These are phyloP conservation scores for Cataglyphis hispanica DNA, from an alignment of 1,140 invertebrate genomes.

Conservation along the genomic window DNA sequence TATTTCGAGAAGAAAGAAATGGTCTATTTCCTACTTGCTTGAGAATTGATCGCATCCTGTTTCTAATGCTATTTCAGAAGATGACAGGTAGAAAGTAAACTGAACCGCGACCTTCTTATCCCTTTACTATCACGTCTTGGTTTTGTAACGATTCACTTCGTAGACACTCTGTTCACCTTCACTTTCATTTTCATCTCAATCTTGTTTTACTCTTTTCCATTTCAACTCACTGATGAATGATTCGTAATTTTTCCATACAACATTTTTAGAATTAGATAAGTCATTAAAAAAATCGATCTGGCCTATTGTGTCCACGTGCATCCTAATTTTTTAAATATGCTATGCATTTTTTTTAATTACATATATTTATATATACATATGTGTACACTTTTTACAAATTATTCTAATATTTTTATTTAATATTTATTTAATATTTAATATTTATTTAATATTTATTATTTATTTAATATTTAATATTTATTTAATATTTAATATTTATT, in stretches of 20 bases:
- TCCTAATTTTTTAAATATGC: no score
- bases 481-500: slow-evolving; percentile 6
- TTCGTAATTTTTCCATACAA: not conserved
- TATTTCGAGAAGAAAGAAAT: slow-evolving; percentile 36
- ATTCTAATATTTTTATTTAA: not conserved
- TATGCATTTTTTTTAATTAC: no score
- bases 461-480: not conserved
- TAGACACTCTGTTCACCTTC: slow-evolving; percentile 68
- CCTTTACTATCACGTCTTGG: slow-evolving; percentile 56
- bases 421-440: not conserved
- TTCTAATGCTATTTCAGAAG: slow-evolving; percentile 29
- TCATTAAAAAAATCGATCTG: not conserved
- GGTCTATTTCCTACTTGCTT: slow-evolving; percentile 16
- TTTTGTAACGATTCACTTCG: slow-evolving; percentile 64
- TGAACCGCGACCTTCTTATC: slow-evolving; percentile 65
- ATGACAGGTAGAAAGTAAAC: slow-evolving; percentile 67
- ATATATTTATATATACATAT: no score
- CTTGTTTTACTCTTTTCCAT: slow-evolving; percentile 53
- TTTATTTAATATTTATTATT: not conserved
- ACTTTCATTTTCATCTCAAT: slow-evolving; percentile 69
- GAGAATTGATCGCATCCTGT: not conserved
- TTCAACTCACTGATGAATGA: slow-evolving; percentile 23
- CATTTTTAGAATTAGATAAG: not conserved
- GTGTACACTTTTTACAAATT: not conserved
- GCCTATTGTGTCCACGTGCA: no score